These are phyloP conservation scores for Drosophila pectinifera DNA, from an alignment of 1,140 invertebrate genomes.

Conservation along the genomic window DNA sequence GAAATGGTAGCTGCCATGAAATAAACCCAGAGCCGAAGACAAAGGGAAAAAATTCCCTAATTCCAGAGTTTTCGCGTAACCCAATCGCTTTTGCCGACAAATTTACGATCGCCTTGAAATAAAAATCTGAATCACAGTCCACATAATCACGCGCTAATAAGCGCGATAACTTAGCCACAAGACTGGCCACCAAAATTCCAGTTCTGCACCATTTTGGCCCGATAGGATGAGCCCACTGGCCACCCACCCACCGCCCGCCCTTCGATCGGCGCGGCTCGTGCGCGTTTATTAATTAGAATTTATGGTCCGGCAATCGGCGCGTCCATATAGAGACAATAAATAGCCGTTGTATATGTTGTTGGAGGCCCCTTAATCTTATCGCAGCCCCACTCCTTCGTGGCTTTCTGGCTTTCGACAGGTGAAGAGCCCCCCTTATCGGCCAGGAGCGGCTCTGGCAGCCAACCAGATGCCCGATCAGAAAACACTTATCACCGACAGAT, in stretches of 20 bases:
- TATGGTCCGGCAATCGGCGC: conserved; percentile 56
- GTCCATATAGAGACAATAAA: conserved; percentile 70
- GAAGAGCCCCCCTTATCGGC: conserved; percentile 12
- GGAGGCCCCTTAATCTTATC: conserved; percentile 60
- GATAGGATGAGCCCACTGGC: conserved; percentile 42
- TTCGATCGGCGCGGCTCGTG: conserved; percentile 31
- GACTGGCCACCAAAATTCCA: conserved; percentile 5
- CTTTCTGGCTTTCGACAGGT: conserved; percentile 12
- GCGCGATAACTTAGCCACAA: conserved; percentile 46
- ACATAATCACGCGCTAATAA: conserved; percentile 78
- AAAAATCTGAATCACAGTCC: conserved; percentile 60
- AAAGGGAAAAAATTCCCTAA: conserved; percentile 18
- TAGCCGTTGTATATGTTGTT: conserved; percentile 61
- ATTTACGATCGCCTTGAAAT: conserved; percentile 60
- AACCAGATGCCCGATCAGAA: background rate
- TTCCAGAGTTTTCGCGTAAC: conserved; percentile 28
- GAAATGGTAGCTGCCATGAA: background rate
- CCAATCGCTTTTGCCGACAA: conserved; percentile 36
- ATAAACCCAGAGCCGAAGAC: conserved; percentile 3
- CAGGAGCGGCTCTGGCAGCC: conserved; percentile 27
- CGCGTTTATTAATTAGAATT: conserved; percentile 80
- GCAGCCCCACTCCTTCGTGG: conserved; percentile 1
- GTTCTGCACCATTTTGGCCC: background rate
- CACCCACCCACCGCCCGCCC: conserved; percentile 18
- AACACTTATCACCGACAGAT: background rate